Base-by-base conservation (phyloP, 2,888 invertebrate species). In the Flabesymbios commensalis region DNA sequence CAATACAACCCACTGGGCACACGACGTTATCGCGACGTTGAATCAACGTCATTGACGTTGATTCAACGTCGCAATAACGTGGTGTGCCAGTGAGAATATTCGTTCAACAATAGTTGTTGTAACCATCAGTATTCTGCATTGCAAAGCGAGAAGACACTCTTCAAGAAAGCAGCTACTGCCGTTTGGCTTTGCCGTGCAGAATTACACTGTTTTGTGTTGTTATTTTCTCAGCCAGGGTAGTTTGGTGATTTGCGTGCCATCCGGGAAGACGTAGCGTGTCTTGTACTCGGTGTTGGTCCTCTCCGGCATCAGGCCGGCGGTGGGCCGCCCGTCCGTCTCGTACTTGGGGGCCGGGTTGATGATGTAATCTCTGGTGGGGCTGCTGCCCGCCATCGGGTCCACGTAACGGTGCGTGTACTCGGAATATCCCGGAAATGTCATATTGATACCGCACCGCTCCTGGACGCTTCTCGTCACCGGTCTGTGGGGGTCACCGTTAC, bases 391-490 rank as follows among this genome's bases (percentile, higher is more conserved):
- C 0, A 72, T 68, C 3, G 76, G 77, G 22, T 61, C 43, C 43
- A 59, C 68, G 68, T 75, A 82, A 22, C 76, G 71, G 19, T 71
- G 70, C 75, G 71, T 77, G 71, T 81, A 81, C 65, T 81, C 80
- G 0, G 79, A 77, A 43, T 55, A 67, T 19, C 80, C 81, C 3
- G 81, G 81, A 68, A 77, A 82, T 2, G 67, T 75, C 3, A 74
- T 78, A 68, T 80, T 79, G 60, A 82, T 81, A 5, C 82, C 82
- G 24, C 79, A 80, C 61, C 77, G 76, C 64, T 81, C 80, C 67
- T 82, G 81, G 19, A 78, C 74, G 10, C 74, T 75, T 59, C 72
- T 72, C 31, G 41, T 39, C 45, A 45, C 45, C 45, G 24, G 14
- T 65, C 67, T 41, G 63, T 63, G 39, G n/a, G n/a, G n/a, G n/a